These are phyloP conservation scores for Semotilus atromaculatus DNA, from an alignment of 2,797 vertebrate species.

Conservation along the genomic window DNA sequence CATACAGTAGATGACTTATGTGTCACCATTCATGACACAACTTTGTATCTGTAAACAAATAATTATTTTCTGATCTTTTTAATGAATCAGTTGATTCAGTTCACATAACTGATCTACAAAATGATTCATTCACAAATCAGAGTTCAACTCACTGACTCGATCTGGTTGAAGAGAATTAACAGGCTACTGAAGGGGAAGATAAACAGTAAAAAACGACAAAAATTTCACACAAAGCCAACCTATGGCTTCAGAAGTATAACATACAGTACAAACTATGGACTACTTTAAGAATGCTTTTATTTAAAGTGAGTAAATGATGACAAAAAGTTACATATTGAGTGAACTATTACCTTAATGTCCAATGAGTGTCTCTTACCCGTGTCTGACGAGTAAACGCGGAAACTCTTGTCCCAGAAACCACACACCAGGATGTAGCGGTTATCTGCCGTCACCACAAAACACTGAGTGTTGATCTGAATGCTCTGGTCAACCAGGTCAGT, in stretches of 20 bases:
- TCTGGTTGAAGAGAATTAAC: not conserved
- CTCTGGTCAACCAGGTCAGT: conserved; percentile 99
- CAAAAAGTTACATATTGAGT: not conserved
- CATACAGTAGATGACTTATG: no score
- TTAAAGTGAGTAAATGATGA: not conserved
- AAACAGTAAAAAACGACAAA: not conserved
- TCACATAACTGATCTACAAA: not conserved
- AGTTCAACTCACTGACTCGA: not conserved
- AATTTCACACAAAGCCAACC: not conserved
- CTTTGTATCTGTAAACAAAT: not conserved
- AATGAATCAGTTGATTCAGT: not conserved
- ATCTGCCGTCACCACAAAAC: conserved; percentile 98
- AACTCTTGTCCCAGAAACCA: conserved; percentile 99
- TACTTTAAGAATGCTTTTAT: not conserved
- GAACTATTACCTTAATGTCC: not conserved
- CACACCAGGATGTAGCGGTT: conserved; percentile 98
- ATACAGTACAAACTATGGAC: not conserved
- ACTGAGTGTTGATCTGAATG: conserved; percentile 98
- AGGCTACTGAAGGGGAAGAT: not conserved
- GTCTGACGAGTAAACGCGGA: conserved; percentile 97
- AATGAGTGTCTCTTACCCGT: conserved; percentile 81
- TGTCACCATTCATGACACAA: not conserved
- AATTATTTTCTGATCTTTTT: not conserved
- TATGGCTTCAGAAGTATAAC: not conserved
- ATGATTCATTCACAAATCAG: not conserved